Evolutionary conservation across 1,140 invertebrate species (phyloP), one percentile per base, ranked within the genome.

Genomic region (Rhynchophorus ferrugineus): DNA sequence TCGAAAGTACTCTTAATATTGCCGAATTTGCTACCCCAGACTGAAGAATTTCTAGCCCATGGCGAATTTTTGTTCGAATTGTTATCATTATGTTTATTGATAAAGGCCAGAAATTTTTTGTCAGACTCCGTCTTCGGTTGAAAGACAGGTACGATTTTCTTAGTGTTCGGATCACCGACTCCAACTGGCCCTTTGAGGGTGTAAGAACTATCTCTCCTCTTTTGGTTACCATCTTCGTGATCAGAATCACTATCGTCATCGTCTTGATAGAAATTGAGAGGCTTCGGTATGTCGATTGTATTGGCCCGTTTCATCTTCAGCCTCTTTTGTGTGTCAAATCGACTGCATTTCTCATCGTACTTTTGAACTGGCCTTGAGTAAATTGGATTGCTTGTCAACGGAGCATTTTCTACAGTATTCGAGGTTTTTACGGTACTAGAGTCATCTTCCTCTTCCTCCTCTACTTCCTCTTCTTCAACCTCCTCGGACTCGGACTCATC

Each of bases 1-100:
- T 91, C 88, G 64, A 92, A 91, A 2, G 83, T 75, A n/a, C 85
- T 87, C 68, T 90, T 91, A 8, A 92, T 84, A 56, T 87, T 86
- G 1, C 84, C 85, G 66, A 92, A 92, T 43, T 85, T 76, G 59
- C 76, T 85, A 37, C 71, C 47, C 63, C 71, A 59, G 60, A 55
- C 42, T 7, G 60, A 44, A 17, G 68, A 64, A 45, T 64, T 65
- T 50, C 48, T 62, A 69, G 71, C 43, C 67, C 65, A 69, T 1
- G 61, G 19, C 13, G 64, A 56, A 2, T 43, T 44, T 46, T 61
- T 64, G 16, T 57, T 54, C 8, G 60, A 37, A 44, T 68, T 61
- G 54, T 74, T 61, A 44, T 78, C 69, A 66, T 76, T 79, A 57
- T 88, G 85, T 61, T 85, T 86, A 48, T 82, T 83, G 57, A 91